These are phyloP conservation scores for Neopipo cinnamomea DNA, from an alignment of 2,113 vertebrate species.

Conservation along the genomic window DNA sequence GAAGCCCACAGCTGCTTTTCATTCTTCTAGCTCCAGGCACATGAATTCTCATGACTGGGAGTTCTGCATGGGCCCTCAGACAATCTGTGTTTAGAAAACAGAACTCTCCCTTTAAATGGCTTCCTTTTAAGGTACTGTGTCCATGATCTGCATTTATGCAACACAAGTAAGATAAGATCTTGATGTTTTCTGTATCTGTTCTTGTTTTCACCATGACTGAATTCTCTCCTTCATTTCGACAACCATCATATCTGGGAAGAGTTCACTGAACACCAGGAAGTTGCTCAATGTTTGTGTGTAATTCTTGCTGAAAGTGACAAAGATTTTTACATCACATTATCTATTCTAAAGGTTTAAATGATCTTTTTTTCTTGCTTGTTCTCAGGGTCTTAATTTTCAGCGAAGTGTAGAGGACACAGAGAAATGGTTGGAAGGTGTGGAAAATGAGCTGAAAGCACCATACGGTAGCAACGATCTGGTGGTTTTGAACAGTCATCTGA, in stretches of 20 bases:
- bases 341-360: neutral
- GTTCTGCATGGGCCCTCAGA: neutral
- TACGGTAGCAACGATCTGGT: conserved; percentile 70
- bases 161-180: neutral
- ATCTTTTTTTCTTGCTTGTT: neutral
- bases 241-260: neutral
- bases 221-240: neutral
- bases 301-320: neutral
- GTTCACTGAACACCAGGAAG: neutral
- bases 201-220: neutral
- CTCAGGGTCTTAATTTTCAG: conserved; percentile 82
- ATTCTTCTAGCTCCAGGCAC: neutral
- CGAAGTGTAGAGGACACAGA: conserved; percentile 79
- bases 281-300: neutral
- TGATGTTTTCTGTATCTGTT: neutral
- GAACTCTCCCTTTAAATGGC: neutral
- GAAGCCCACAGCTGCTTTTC: neutral
- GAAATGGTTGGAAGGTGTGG: conserved; percentile 77
- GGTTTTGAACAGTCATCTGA: conserved; percentile 76
- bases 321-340: neutral
- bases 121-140: neutral
- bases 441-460: conserved; percentile 72
- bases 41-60: neutral
- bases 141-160: neutral
- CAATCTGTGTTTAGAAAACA: neutral